Evolutionary conservation across 2,113 vertebrate genomes (phyloP), one percentile per base, ranked within the genome.

Genomic region (Lepisosteus osseus): DNA sequence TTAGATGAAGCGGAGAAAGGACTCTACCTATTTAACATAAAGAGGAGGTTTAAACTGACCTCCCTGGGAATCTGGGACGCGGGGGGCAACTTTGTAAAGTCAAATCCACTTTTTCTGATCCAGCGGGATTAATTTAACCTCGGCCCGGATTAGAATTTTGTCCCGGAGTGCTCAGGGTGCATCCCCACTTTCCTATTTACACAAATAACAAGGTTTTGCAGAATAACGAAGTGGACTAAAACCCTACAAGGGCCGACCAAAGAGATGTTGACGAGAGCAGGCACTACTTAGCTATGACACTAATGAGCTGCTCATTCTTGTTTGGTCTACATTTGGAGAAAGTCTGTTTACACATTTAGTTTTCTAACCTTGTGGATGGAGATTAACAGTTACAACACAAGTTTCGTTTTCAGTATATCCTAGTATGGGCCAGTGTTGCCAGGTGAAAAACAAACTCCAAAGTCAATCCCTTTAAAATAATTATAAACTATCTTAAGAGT

Each of bases 101-200:
- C 71, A 80, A 83, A 86, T 81, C 79, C 80, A 82, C 79, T 80
- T 75, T 76, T 79, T 80, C 76, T 76, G 74, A 78, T 85, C 75
- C 84, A 81, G 75, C 69, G 78, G 83, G 82, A 88, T 87, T 86
- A 83, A 79, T 78, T 67, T 65, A 69, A 77, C 64, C 81, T 70
- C 41, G 54, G 61, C 68, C 64, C 42, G 79, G 80, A 86, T 86
- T 84, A 85, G 69, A 78, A 76, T 65, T 68, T 11, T 80, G 79
- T 72, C 78, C 84, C 66, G 54, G 41, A 79, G 72, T 75, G 67
- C 61, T 81, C 59, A 70, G 72, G 67, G 54, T n/a, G 29, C 70
- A 76, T 12, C 42, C 43, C 44, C 8, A 7, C 0, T 15, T 44
- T 4, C 63, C 54, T 42, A 14, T 62, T 61, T 62, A n/a, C 45